Evolutionary conservation across 2,113 vertebrate species (phyloP).

Genomic region (Xyliphius kryptos): DNA sequence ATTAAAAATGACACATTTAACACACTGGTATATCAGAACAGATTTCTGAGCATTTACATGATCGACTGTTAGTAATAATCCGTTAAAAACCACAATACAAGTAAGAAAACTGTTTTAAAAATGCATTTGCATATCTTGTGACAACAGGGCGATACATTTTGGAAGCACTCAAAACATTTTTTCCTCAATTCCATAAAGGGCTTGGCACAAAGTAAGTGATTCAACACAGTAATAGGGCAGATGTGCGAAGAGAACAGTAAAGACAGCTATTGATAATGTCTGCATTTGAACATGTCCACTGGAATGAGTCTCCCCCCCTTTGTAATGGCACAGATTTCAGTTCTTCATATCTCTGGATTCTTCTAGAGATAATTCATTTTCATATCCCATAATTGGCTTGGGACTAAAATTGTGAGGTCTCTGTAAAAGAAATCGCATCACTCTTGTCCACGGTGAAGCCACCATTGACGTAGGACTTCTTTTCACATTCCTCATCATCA

Average conservation of each 20-base stretch:
- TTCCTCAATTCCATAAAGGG: constrained; percentile 25
- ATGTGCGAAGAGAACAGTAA: constrained; percentile 37
- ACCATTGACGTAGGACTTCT: constrained; percentile 90
- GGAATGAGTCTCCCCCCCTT: constrained; percentile 28
- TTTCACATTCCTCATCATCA: constrained; percentile 77
- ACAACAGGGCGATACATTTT: constrained; percentile 50
- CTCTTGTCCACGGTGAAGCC: constrained; percentile 92
- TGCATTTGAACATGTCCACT: constrained; percentile 39
- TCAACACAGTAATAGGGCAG: constrained; percentile 40
- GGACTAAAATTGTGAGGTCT: constrained; percentile 91
- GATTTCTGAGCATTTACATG: constrained; percentile 13
- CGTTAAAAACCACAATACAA: constrained; percentile 14
- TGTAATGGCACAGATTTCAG: constrained; percentile 47
- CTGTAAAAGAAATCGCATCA: constrained; percentile 89
- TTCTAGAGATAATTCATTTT: constrained; percentile 30
- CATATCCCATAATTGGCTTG: constrained; percentile 9
- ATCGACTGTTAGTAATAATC: no score
- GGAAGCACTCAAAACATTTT: constrained; percentile 62
- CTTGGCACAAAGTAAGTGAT: constrained; percentile 37
- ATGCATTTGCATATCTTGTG: constrained; percentile 47
- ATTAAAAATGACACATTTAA: constrained; percentile 26
- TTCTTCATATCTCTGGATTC: constrained; percentile 21
- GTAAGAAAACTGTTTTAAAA: constrained; percentile 23
- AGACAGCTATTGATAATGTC: constrained; percentile 57
- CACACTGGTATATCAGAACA: constrained; percentile 24